These are phyloP conservation scores for Globodera ellingtonae DNA, from an alignment of 1,140 invertebrate species.

Conservation along the genomic window DNA sequence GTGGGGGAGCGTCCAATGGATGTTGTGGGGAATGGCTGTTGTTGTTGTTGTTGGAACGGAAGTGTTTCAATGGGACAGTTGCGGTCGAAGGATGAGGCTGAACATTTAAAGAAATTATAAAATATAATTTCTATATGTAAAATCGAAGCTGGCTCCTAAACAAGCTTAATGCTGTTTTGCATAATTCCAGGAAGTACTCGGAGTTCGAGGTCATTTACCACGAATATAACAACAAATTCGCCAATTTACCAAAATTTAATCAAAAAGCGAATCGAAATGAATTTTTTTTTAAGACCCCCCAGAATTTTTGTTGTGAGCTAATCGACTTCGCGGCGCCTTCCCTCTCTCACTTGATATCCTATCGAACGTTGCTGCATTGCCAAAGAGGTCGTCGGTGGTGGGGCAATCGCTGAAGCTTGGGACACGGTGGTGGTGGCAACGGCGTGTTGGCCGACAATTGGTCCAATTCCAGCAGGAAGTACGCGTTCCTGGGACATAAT, in stretches of 20 bases:
- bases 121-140: no score
- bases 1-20: neutral
- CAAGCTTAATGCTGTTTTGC: no score
- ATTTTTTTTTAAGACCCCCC: no score
- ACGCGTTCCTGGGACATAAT: slow-evolving; percentile 52
- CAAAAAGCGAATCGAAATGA: no score
- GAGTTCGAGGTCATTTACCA: no score
- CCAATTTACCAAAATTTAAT: no score
- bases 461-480: neutral
- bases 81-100: neutral
- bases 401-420: neutral
- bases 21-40: neutral
- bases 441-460: neutral
- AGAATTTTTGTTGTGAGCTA: no score
- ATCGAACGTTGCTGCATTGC: neutral
- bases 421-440: neutral
- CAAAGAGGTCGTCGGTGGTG: neutral
- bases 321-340: neutral
- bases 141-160: no score
- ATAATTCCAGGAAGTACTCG: no score
- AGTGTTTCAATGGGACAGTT: neutral
- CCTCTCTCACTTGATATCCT: neutral
- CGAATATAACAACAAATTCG: no score
- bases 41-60: neutral
- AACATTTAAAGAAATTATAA: neutral